phyloP scores from a whole-genome alignment of 30 jellyfish, hydroid and myxozoan species.

The Pelagia noctiluca region DNA sequence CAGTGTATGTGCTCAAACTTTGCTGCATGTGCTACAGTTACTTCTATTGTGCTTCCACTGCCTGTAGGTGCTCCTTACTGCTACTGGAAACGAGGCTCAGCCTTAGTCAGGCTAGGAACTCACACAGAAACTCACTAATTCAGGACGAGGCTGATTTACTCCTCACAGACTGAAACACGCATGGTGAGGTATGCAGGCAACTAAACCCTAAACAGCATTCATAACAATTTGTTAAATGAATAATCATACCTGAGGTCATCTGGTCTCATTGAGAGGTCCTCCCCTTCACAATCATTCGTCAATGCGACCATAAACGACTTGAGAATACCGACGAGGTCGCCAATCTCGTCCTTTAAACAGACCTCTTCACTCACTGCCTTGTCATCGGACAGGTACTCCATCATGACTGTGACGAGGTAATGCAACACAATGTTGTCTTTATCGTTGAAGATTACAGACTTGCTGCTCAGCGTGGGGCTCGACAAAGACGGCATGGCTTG shows the following conservation, averaged over 20 bases:
- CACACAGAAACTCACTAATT: too few relatives aligned
- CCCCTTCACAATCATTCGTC: slow-evolving; percentile 51
- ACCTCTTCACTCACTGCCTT: slow-evolving; percentile 39
- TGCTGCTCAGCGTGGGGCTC: slow-evolving; percentile 27
- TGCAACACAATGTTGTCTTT: slow-evolving; percentile 53
- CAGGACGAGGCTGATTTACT: too few relatives aligned
- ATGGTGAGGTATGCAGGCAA: too few relatives aligned
- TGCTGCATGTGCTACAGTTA: too few relatives aligned
- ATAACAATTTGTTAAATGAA: background rate
- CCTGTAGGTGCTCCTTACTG: too few relatives aligned
- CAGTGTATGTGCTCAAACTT: too few relatives aligned
- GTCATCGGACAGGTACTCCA: slow-evolving; percentile 51
- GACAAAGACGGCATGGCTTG: slow-evolving; percentile 27
- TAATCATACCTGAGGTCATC: slow-evolving; percentile 38
- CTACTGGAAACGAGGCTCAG: too few relatives aligned
- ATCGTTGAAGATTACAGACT: slow-evolving; percentile 19
- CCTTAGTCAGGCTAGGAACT: too few relatives aligned
- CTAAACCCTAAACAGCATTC: background rate
- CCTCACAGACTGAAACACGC: too few relatives aligned
- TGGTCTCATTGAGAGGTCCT: slow-evolving; percentile 44
- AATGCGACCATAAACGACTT: slow-evolving; percentile 31
- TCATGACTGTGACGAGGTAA: slow-evolving; percentile 6
- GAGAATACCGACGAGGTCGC: slow-evolving; percentile 30
- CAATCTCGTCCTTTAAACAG: slow-evolving; percentile 31
- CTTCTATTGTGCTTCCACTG: too few relatives aligned